Conservation (phyloP, 2,113 vertebrate genomes). For the Tyto alba region DNA sequence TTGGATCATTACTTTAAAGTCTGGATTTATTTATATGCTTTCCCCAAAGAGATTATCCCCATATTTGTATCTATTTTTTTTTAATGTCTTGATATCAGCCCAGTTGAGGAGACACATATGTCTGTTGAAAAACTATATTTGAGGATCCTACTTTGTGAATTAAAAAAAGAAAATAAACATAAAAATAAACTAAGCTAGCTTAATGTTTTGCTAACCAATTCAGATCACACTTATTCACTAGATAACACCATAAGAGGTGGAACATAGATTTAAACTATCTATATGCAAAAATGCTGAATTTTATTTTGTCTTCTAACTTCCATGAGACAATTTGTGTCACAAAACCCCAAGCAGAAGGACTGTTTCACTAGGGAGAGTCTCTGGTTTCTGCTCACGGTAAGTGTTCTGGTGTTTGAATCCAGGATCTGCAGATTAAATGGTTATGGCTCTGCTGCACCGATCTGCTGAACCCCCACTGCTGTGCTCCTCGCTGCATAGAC, state of each 20-base stretch:
- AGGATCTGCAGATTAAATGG: not conserved
- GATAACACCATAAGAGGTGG: not conserved
- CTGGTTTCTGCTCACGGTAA: accelerated
- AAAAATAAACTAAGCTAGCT: not conserved
- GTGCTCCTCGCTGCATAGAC: not conserved
- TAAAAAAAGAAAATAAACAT: not conserved
- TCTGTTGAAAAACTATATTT: not conserved
- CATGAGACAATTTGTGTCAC: not conserved
- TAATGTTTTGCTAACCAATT: not conserved
- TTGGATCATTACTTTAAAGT: not conserved
- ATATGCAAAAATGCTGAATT: not conserved
- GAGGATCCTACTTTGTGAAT: not conserved
- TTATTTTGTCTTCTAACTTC: not conserved
- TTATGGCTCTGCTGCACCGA: accelerated
- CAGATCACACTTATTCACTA: not conserved
- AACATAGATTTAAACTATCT: not conserved
- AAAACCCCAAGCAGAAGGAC: not conserved
- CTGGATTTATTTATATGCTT: not conserved
- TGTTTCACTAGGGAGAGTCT: not conserved
- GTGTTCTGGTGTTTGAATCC: not conserved
- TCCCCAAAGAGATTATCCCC: not conserved
- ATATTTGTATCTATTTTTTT: not conserved
- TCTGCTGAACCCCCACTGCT: not conserved
- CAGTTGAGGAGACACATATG: not conserved
- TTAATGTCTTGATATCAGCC: not conserved